phyloP scores from a whole-genome alignment of 1,140 invertebrate genomes.

The Atta texana region DNA sequence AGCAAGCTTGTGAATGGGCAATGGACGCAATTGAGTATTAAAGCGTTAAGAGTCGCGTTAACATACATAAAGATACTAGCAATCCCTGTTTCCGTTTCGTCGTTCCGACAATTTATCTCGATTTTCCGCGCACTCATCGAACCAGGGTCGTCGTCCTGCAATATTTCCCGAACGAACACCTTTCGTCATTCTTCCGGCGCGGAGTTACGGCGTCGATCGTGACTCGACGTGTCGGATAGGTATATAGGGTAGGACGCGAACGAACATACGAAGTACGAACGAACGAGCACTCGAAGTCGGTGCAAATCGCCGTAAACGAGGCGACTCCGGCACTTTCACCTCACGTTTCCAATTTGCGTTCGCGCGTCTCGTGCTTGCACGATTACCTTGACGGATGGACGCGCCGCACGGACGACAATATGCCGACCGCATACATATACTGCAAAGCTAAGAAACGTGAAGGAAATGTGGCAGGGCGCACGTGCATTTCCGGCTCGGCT shows the following conservation, averaged over 20 bases:
- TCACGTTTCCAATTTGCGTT: conserved; percentile 77
- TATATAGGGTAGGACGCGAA: conserved; percentile 25
- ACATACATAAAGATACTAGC: conserved; percentile 40
- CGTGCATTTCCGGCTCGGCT: neutral
- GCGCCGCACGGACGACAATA: conserved; percentile 52
- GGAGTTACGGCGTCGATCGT: conserved; percentile 62
- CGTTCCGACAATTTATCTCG: conserved; percentile 57
- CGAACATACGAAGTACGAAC: conserved; percentile 33
- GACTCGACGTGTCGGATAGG: conserved; percentile 29
- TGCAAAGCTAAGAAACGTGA: neutral
- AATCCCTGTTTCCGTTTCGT: conserved; percentile 13
- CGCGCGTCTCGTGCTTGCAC: conserved; percentile 47
- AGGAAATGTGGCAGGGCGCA: neutral
- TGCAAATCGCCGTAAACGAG: conserved; percentile 69
- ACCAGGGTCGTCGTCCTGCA: conserved; percentile 54
- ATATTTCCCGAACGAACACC: conserved; percentile 63
- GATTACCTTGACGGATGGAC: conserved; percentile 67
- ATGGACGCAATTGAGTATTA: neutral
- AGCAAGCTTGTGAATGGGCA: neutral
- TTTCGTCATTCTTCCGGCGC: conserved; percentile 54
- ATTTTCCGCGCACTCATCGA: conserved; percentile 68
- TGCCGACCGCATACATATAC: conserved; percentile 17
- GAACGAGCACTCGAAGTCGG: conserved; percentile 43
- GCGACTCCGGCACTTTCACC: conserved; percentile 68
- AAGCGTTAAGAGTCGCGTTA: conserved; percentile 21